phyloP scores from a whole-genome alignment of 1,140 invertebrate species.

The Harpegnathos saltator region DNA sequence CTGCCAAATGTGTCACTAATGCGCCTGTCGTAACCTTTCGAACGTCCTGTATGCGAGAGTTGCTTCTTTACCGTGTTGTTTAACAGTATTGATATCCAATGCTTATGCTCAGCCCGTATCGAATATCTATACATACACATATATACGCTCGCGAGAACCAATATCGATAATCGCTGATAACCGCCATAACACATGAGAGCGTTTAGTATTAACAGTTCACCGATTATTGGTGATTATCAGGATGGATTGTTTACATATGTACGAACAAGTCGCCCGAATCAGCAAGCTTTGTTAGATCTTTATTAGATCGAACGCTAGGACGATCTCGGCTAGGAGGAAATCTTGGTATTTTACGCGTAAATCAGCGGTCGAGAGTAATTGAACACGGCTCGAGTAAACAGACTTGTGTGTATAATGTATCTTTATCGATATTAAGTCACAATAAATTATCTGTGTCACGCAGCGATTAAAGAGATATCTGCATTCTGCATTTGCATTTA shows the following conservation, averaged over 20 bases:
- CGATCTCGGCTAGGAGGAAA: too few species aligned
- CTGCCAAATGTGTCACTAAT: conserved; percentile 13
- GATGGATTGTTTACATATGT: conserved; percentile 9
- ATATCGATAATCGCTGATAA: conserved; percentile 41
- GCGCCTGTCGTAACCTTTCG: not conserved
- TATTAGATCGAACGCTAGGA: too few species aligned
- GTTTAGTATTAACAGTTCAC: not conserved
- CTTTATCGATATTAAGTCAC: too few species aligned
- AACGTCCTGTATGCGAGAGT: not conserved
- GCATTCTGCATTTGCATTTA: too few species aligned
- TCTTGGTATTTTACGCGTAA: too few species aligned
- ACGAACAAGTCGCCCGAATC: not conserved
- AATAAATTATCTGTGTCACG: too few species aligned
- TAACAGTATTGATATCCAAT: conserved; percentile 39
- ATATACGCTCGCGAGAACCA: not conserved
- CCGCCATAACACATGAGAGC: conserved; percentile 6
- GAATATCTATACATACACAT: conserved; percentile 12
- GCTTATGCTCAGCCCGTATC: not conserved
- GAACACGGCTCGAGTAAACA: too few species aligned
- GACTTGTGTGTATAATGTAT: too few species aligned
- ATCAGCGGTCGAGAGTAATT: too few species aligned
- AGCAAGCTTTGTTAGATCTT: too few species aligned
- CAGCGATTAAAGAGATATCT: too few species aligned
- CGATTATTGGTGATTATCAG: conserved; percentile 20
- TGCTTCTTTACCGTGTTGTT: conserved; percentile 7